These are phyloP conservation scores for Myripristis jacobus DNA, from an alignment of 2,797 vertebrate genomes.

Conservation along the genomic window DNA sequence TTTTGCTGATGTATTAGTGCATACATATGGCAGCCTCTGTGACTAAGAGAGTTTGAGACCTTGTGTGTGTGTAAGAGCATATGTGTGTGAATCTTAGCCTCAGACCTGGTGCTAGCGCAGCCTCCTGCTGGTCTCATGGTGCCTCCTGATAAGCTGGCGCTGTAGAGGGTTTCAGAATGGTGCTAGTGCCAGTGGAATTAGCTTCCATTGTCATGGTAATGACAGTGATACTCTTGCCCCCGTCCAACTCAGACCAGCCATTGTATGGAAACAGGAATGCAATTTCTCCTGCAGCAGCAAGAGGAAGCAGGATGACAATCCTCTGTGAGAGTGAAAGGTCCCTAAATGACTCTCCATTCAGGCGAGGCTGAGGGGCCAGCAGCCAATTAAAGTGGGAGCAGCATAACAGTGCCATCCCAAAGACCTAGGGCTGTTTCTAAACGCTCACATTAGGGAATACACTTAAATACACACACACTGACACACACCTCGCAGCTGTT, in stretches of 20 bases:
- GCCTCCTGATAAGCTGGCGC: conserved; percentile 83
- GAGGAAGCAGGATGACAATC: conserved; percentile 78
- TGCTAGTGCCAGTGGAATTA: conserved; percentile 84
- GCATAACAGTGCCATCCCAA: conserved; percentile 73
- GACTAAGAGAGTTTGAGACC: conserved; percentile 25
- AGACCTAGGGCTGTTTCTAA: conserved; percentile 72
- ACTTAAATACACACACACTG: conserved; percentile 29
- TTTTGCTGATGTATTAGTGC: conserved; percentile 62
- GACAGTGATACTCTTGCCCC: conserved; percentile 85
- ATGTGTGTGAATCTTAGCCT: conserved; percentile 50
- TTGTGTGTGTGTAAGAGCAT: conserved; percentile 41
- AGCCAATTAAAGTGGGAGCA: conserved; percentile 85
- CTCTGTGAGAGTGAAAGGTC: conserved; percentile 84
- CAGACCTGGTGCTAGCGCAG: conserved; percentile 41
- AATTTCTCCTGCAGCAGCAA: conserved; percentile 83
- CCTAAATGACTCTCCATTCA: conserved; percentile 87
- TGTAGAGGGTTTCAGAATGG: conserved; percentile 81
- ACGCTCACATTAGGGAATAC: conserved; percentile 65
- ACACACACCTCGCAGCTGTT: conserved; percentile 35
- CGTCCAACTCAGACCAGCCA: conserved; percentile 81
- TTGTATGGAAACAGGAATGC: conserved; percentile 87
- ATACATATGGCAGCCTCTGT: conserved; percentile 20
- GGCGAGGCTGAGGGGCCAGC: conserved; percentile 79
- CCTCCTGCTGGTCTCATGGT: conserved; percentile 79
- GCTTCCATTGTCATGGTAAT: conserved; percentile 89